Conservation (phyloP, 30 jellyfish, hydroid and myxozoan species). For the Pseudorhiza aurosa region DNA sequence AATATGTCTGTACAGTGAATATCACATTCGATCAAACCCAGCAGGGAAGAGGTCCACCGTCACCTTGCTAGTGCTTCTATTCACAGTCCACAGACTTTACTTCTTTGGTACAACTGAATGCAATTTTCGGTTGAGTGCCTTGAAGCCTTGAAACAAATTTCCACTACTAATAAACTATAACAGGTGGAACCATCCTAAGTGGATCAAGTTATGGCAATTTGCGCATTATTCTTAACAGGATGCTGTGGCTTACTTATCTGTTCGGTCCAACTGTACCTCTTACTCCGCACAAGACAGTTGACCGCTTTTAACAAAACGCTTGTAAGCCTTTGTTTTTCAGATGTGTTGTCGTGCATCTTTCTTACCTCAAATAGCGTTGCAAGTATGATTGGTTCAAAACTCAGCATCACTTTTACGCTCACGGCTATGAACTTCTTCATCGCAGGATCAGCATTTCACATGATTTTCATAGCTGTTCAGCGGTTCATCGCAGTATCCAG, state of each 20-base stretch:
- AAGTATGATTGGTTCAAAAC: neutral
- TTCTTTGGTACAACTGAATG: too few relatives aligned
- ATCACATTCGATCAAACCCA: too few relatives aligned
- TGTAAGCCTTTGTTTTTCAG: slow-evolving; percentile 1
- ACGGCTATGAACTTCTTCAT: neutral
- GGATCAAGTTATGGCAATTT: neutral
- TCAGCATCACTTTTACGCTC: neutral
- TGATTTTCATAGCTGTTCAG: neutral
- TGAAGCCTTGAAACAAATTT: too few relatives aligned
- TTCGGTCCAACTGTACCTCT: neutral
- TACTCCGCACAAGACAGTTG: neutral
- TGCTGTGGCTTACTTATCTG: neutral
- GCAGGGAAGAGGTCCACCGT: too few relatives aligned
- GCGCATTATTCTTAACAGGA: neutral
- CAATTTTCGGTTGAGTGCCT: too few relatives aligned
- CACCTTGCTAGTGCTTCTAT: too few relatives aligned
- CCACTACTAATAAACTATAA: too few relatives aligned
- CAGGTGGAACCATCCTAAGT: too few relatives aligned
- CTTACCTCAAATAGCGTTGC: neutral
- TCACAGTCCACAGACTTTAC: too few relatives aligned
- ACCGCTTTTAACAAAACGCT: neutral
- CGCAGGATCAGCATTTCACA: neutral
- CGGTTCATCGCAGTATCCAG: neutral
- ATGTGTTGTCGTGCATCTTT: neutral
- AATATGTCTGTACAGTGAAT: too few relatives aligned